These are phyloP conservation scores for Saimiri boliviensis DNA, from an alignment of 2,113 vertebrate species.

Conservation along the genomic window DNA sequence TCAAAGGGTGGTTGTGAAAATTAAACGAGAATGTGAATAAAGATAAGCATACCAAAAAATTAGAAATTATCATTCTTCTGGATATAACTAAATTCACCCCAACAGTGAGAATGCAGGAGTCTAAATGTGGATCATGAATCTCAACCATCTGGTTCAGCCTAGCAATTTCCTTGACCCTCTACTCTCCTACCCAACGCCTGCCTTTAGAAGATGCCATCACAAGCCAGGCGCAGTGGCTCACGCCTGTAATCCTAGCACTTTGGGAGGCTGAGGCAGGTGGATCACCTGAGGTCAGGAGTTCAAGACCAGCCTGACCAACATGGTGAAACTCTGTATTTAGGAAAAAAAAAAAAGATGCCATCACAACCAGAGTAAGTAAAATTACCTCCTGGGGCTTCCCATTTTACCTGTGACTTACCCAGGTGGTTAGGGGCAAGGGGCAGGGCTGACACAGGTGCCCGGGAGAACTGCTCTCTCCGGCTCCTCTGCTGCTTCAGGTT, in stretches of 20 bases:
- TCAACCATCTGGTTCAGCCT: not conserved
- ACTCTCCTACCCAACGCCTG: not conserved
- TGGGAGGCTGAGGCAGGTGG: too few relatives aligned
- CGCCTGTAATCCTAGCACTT: too few relatives aligned
- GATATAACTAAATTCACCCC: not conserved
- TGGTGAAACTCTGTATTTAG: too few relatives aligned
- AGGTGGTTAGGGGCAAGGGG: conserved; percentile 90
- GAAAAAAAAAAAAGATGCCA: not conserved
- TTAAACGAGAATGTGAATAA: not conserved
- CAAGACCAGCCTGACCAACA: too few relatives aligned
- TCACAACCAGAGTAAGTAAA: not conserved
- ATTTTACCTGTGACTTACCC: conserved; percentile 82
- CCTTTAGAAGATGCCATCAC: not conserved
- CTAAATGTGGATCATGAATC: not conserved
- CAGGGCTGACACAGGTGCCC: conserved; percentile 85
- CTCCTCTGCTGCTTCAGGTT: conserved; percentile 95
- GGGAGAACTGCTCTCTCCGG: conserved; percentile 94
- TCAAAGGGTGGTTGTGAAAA: conserved; percentile 19
- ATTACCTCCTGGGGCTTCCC: not conserved
- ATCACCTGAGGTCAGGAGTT: too few relatives aligned
- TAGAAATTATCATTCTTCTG: not conserved
- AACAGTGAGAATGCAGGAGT: not conserved
- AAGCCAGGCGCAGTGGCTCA: too few relatives aligned
- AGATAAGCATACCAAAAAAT: not conserved
- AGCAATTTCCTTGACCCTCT: not conserved